These are phyloP conservation scores for Drosophila sturtevanti DNA, from an alignment of 1,140 invertebrate species.

Conservation along the genomic window DNA sequence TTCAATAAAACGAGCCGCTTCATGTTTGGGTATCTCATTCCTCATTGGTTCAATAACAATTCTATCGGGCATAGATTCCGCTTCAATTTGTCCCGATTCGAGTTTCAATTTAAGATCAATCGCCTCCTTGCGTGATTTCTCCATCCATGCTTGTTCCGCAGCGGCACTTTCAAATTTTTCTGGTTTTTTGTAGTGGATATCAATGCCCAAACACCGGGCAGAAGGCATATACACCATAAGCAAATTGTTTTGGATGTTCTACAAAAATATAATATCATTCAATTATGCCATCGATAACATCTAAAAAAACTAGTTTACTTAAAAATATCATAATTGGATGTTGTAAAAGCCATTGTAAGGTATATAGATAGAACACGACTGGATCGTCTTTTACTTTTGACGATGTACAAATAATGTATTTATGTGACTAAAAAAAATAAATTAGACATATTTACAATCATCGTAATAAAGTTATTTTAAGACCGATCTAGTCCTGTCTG, in stretches of 20 bases:
- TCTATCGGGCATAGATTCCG: constrained; percentile 85
- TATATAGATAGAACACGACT: neutral
- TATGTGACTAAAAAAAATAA: no score
- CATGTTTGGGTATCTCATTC: constrained; percentile 63
- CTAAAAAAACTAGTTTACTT: neutral
- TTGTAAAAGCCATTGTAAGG: neutral
- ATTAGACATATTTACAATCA: no score
- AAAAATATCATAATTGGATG: neutral
- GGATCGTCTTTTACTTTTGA: neutral
- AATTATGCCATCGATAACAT: constrained; percentile 2
- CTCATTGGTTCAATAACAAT: constrained; percentile 84
- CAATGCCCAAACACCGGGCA: constrained; percentile 86
- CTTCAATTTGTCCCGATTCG: constrained; percentile 85
- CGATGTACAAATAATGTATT: neutral
- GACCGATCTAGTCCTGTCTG: neutral
- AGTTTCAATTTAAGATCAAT: constrained; percentile 77
- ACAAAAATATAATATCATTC: neutral
- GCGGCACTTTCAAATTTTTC: constrained; percentile 83
- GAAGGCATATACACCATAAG: constrained; percentile 85
- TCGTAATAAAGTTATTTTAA: neutral
- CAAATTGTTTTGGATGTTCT: constrained; percentile 75
- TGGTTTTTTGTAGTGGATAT: constrained; percentile 84
- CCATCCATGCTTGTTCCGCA: constrained; percentile 85
- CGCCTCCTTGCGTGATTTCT: constrained; percentile 84
- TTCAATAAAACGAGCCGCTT: constrained; percentile 64